Base-by-base conservation (phyloP, 2,888 invertebrate species). In the Agonum fuliginosum region DNA sequence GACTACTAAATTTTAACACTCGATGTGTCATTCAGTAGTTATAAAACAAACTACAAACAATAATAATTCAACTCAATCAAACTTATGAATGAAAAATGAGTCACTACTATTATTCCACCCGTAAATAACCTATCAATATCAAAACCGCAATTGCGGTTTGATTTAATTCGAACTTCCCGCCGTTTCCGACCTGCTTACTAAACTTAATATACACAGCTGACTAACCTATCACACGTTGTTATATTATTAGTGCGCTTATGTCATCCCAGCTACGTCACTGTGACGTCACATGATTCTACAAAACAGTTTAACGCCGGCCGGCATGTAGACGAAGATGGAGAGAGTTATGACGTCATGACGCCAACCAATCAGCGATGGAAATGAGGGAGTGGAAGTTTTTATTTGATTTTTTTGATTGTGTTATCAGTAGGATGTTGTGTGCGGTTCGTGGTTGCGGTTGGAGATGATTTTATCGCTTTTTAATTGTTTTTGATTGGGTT, bases 181-280 rank as follows among this genome's bases (percentile, higher is more conserved):
- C 0, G 1, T 41, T 37, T 46, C 46, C 12, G 46, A 46, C 46
- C 46, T 46, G 17, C 17, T 17, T 46, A 37, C 37, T n/a, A 37
- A 37, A 10, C n/a, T n/a, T n/a, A n/a, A n/a, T 6, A 30, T 17
- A 41, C 30, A 12, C 22, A 20, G 19, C 67, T 58, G 58, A 58
- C 27, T 69, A 22, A 37, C 67, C 37, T 41, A 69, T 46, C 46
- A 17, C 17, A 46, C 17, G 14, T 17, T 46, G 19, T 69, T 22
- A 41, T 72, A 54, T 51, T 51, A 51, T 54, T 43, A 30, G 67
- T 54, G 34, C 14, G 37, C 6, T 72, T 48, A 72, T 72, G 51
- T 72, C 72, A 72, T 72, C 20, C 51, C 34, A 24, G 12, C 51
- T 27, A 72, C 72, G 30, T 62, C 58, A 62, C 17, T 4, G 30